Conservation (phyloP, 1,140 invertebrate genomes). For the Spodoptera litura region DNA sequence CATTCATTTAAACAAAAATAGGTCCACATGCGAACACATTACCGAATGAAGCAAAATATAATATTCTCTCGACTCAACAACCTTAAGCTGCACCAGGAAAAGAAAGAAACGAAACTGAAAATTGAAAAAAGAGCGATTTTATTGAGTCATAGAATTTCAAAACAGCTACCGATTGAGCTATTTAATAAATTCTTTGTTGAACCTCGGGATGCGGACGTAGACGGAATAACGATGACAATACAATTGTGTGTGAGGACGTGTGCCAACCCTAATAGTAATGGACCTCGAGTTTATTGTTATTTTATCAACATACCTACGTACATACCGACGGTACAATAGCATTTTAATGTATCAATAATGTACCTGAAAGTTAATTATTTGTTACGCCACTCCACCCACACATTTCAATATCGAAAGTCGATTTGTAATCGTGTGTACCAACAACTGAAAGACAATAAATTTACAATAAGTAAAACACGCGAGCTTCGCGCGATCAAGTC, state of each 20-base stretch:
- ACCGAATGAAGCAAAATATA: not conserved
- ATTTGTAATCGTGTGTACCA: constrained; percentile 34
- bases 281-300: constrained; percentile 35
- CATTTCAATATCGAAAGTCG: constrained; percentile 35
- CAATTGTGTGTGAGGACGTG: constrained; percentile 43
- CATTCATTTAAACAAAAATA: constrained; percentile 1
- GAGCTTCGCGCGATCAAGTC: constrained; percentile 33
- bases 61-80: constrained; percentile 8
- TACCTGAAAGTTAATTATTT: constrained; percentile 15
- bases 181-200: constrained; percentile 48
- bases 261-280: constrained; percentile 35
- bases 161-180: constrained; percentile 47
- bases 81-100: constrained; percentile 2
- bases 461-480: constrained; percentile 37
- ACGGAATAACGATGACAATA: constrained; percentile 46
- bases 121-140: constrained; percentile 22
- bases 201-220: constrained; percentile 40
- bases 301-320: constrained; percentile 33
- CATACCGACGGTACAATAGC: not conserved
- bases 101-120: constrained; percentile 14
- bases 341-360: constrained; percentile 31
- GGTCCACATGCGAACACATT: not conserved
- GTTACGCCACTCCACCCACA: not conserved
- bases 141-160: constrained; percentile 43
- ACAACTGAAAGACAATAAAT: constrained; percentile 48